Conservation (phyloP, 2,113 vertebrate genomes). For the Sterrhoptilus dennistouni region DNA sequence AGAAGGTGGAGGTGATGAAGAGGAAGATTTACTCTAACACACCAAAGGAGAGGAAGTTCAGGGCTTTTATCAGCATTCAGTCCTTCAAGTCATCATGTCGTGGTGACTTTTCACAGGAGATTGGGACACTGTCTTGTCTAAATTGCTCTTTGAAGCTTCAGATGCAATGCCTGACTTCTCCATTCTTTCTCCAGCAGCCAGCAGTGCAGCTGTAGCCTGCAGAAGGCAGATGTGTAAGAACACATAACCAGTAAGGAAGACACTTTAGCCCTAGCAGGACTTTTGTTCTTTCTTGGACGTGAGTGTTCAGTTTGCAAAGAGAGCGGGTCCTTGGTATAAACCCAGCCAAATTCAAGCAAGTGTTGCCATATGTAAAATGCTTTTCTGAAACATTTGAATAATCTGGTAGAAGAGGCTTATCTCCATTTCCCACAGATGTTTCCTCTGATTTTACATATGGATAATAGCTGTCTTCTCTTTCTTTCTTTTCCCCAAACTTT, state of each 20-base stretch:
- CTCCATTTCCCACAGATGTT: constrained; percentile 26
- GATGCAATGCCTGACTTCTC: not conserved
- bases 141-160: not conserved
- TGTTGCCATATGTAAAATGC: not conserved
- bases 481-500: not conserved
- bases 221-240: not conserved
- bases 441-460: not conserved
- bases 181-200: not conserved
- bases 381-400: constrained; percentile 10
- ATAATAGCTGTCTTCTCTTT: not conserved
- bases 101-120: not conserved
- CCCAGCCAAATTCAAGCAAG: not conserved
- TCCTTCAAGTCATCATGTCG: not conserved
- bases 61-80: not conserved
- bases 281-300: not conserved
- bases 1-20: not conserved
- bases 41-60: not conserved
- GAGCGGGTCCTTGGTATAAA: not conserved
- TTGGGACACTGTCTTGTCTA: not conserved
- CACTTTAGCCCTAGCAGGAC: not conserved
- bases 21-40: not conserved
- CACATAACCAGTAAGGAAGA: not conserved
- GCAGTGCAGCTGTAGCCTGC: not conserved
- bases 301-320: not conserved
- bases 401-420: not conserved